Evolutionary conservation across 2,888 invertebrate species (phyloP).

Genomic region (Rotaria socialis): DNA sequence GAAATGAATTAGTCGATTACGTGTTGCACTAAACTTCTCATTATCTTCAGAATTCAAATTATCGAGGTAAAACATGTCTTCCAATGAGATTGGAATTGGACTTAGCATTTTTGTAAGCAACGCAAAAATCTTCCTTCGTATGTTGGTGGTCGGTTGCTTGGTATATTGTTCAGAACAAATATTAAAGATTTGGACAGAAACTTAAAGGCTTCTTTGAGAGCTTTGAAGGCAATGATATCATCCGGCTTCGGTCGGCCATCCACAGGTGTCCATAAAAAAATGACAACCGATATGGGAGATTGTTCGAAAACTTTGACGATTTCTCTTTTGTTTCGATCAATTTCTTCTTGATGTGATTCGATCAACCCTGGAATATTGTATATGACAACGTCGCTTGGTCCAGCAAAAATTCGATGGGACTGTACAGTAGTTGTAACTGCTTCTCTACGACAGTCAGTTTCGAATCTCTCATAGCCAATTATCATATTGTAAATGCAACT

Average conservation of each 20-base stretch:
- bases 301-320: background rate
- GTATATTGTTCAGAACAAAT: background rate
- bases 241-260: background rate
- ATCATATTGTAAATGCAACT: background rate
- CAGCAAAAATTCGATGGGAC: background rate
- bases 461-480: background rate
- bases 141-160: background rate
- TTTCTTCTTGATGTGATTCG: background rate
- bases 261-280: background rate
- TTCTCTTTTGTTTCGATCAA: background rate
- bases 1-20: background rate
- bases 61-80: background rate
- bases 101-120: background rate
- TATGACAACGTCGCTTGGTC: background rate
- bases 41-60: background rate
- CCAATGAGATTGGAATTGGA: background rate
- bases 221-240: background rate
- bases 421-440: background rate
- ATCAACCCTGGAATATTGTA: background rate
- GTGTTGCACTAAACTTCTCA: background rate
- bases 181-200: background rate
- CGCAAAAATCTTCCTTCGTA: conserved; percentile 1
- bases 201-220: background rate
- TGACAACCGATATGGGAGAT: background rate
- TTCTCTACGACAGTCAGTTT: background rate